Evolutionary conservation across 2,888 invertebrate genomes (phyloP), one percentile per base, ranked within the genome.

Genomic region (Galerucella calmariensis): DNA sequence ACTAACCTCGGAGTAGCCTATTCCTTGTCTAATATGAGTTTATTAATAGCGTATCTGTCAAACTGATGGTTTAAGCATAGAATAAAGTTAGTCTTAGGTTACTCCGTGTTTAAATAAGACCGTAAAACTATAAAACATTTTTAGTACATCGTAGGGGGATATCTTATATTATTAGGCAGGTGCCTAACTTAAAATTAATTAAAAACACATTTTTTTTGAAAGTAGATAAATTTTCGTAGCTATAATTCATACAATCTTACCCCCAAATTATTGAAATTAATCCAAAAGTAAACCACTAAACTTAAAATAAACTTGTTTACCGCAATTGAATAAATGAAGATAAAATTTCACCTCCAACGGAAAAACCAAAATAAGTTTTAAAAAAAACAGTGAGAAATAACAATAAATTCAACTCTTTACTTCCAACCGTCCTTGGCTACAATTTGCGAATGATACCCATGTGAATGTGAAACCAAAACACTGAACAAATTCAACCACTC

Each of bases 401-500:
- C n/a, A 51, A 51, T 51, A 51, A 8, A 14, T 51, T 51, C n/a
- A 51, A 51, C n/a, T n/a, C 51, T 51, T n/a, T 14, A 51, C 51
- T n/a, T 51, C 51, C 14, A n/a, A 51, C 51, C 51, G 51, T 51
- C 51, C 51, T n/a, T 51, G 51, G 5, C n/a, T 51, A 16, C 51
- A 51, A n/a, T 51, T 51, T 51, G 51, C 51, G n/a, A 51, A 51
- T 51, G 51, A 51, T n/a, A 51, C 51, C 51, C 51, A 14, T n/a
- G 12, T 51, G 14, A n/a, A 51, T n/a, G n/a, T n/a, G n/a, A 51
- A 51, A 51, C 14, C 51, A 51, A n/a, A 51, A 12, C 51, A 51
- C 51, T 12, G 51, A 51, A 51, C n/a, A 51, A 14, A n/a, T 51
- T n/a, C 14, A 69, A 68, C 74, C 75, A 77, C 68, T 20, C 20